Evolutionary conservation across 1,140 invertebrate genomes (phyloP), one percentile per base, ranked within the genome.

Genomic region (Drosophila watanabei): DNA sequence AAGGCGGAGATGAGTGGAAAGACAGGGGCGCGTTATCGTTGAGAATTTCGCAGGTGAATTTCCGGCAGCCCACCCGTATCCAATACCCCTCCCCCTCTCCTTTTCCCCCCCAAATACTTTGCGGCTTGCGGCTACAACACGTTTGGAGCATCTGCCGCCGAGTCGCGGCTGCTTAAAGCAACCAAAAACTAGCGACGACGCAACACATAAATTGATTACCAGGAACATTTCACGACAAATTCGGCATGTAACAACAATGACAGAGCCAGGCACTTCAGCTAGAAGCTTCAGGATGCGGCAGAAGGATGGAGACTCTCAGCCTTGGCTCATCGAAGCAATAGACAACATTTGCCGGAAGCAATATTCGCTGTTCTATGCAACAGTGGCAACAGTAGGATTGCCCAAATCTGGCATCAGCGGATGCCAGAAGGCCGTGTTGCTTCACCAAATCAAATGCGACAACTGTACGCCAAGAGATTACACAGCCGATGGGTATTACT

Each of bases 141-240:
- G 54, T 57, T 57, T 39, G 54, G 14, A 57, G 54, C 57, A 58
- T 72, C 62, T 79, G 76, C 37, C 59, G 68, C 32, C 59, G 46
- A 28, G 71, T 49, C 33, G 43, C 69, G 39, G 49, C 28, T 41
- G 75, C 54, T 77, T 63, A 63, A 75, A 56, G 49, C 72, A 64
- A 14, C 64, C 71, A 37, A 75, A 70, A 76, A 65, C 63, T 78
- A 66, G 66, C 45, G 70, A 82, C 51, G 58, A 56, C 70, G 65
- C 63, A 82, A 69, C 75, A 82, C 76, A 87, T 86, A 86, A 87
- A 86, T 86, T 86, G 83, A 86, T 86, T 86, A 86, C 83, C 79
- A 79, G 79, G 56, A 57, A 87, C 75, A 82, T 87, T 86, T 82
- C 75, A 79, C 75, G 84, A 87, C 75, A 86, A 86, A 87, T 86